A percentile compares a stretch with the other conserved stretches of the same genome.
Evolutionary conservation across 2,797 vertebrate genomes (phyloP).

Genomic region (Danio aesculapii): DNA sequence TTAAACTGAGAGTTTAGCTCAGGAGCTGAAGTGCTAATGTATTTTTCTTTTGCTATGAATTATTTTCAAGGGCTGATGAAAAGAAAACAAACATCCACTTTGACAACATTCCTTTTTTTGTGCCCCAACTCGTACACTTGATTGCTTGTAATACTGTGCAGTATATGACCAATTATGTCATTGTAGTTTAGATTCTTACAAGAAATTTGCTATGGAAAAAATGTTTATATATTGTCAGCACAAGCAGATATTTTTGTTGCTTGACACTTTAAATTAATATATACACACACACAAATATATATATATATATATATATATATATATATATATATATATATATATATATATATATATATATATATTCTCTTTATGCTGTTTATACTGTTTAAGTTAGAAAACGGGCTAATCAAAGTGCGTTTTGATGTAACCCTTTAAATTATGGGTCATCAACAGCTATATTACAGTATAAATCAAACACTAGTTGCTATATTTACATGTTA

Average conservation of each 20-base stretch:
- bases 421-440: not conserved
- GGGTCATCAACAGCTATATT: not conserved
- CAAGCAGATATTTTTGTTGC: not conserved
- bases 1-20: slow-evolving; percentile 60
- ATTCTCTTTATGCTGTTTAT: slow-evolving; percentile 1
- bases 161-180: slow-evolving; percentile 12
- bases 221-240: not conserved
- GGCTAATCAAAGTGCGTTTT: slow-evolving; percentile 1
- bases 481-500: not conserved
- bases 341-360: too few species aligned
- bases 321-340: too few species aligned
- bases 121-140: slow-evolving; percentile 12
- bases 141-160: slow-evolving; percentile 20
- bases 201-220: not conserved
- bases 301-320: too few species aligned
- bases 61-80: slow-evolving; percentile 47
- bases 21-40: slow-evolving; percentile 49
- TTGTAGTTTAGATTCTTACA: slow-evolving; percentile 18
- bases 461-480: not conserved
- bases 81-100: slow-evolving; percentile 37
- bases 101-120: slow-evolving; percentile 40
- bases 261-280: not conserved
- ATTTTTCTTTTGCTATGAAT: slow-evolving; percentile 41
- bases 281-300: too few species aligned
- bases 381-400: slow-evolving; percentile 14